Evolutionary conservation across 2,113 vertebrate species (phyloP).

Genomic region (Haemorhous mexicanus): DNA sequence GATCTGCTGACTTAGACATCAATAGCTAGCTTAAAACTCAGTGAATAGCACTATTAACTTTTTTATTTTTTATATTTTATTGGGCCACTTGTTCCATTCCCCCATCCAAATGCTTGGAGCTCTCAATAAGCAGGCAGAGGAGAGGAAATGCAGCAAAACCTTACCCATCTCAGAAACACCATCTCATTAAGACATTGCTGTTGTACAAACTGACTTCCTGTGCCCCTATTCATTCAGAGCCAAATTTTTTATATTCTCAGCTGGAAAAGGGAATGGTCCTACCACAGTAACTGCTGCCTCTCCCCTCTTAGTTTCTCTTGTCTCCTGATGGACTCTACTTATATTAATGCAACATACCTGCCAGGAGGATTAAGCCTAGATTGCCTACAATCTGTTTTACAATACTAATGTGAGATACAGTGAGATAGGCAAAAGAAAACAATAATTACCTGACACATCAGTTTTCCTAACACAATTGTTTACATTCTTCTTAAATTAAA

Average conservation of each 20-base stretch:
- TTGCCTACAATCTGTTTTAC: not conserved
- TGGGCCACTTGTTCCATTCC: constrained; percentile 48
- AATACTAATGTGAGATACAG: not conserved
- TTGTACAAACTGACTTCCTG: not conserved
- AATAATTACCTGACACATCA: constrained; percentile 34
- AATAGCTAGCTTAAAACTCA: constrained; percentile 72
- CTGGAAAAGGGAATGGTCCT: not conserved
- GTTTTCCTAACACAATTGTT: constrained; percentile 38
- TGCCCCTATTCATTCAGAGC: not conserved
- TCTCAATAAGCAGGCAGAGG: constrained; percentile 17
- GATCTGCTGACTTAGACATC: constrained; percentile 74
- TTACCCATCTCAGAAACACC: not conserved
- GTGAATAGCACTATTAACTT: constrained; percentile 72
- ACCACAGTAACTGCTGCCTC: not conserved
- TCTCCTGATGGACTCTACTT: not conserved
- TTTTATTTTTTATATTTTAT: constrained; percentile 58
- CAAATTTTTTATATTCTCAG: not conserved
- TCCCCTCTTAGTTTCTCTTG: not conserved
- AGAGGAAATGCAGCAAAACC: constrained; percentile 5
- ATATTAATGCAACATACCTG: not conserved
- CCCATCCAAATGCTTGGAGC: constrained; percentile 35
- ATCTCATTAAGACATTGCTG: not conserved
- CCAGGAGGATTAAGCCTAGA: not conserved
- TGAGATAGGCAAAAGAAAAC: not conserved
- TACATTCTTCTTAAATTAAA: constrained; percentile 55